Base-by-base conservation (phyloP, 2,113 vertebrate species). In the Malurus cyaneus region DNA sequence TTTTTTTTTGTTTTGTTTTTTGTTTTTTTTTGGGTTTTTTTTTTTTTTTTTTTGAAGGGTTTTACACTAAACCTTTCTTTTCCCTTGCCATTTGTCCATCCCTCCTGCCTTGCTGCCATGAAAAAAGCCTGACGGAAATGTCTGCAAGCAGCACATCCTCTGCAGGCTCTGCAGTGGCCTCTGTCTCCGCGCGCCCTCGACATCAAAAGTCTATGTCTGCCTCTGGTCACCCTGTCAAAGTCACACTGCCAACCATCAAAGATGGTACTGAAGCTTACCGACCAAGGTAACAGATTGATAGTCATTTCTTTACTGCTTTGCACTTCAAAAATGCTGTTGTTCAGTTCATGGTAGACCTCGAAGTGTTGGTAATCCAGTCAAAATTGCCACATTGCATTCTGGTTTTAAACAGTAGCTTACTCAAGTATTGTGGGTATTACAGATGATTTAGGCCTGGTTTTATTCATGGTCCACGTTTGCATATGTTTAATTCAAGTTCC, bases 121-220 rank as follows among this genome's bases (percentile, higher is more conserved):
- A 44, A 14, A 12, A 88, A 97, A 99, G 99, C 98, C 97, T 99
- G 88, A 99, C 98, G 0, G 99, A 99, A 97, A 98, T 99, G 98
- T 99, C 99, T 34, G 98, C 88, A 3, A 98, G 98, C 32, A 99
- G 98, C 96, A 98, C 98, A 9, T 97, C 98, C 8, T 98, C 98
- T 5, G 94, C 98, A 6, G 97, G 98, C 47, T 97, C 98, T 32
- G 88, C 97, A 6, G 95, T 96, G 56, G 86, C 97, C 53, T 95
- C 98, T 19, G 92, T 98, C 18, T 98, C 99, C 6, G 96, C 99
- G 2, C 98, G 99, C 46, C 99, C 99, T n/a, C 99, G 99, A 28
- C 99, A 99, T 96, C 98, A 99, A 70, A 99, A 99, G 96, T 99
- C 99, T 56, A 99, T 99, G 99, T 99, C 99, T 4, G 98, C 99